phyloP scores from a whole-genome alignment of 2,113 vertebrate genomes.

The Triplophysa tibetana region DNA sequence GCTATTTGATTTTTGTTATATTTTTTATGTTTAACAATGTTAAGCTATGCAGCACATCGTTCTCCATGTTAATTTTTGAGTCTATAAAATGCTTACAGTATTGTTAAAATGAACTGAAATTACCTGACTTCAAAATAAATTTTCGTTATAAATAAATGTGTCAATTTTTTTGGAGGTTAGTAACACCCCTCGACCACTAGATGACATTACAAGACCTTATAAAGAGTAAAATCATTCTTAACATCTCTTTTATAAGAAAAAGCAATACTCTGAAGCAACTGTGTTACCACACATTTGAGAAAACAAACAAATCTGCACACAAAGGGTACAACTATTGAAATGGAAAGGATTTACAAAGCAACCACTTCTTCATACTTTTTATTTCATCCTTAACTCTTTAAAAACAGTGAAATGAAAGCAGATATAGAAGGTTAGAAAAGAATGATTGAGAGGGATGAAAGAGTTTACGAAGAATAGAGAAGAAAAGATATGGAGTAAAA shows the following conservation, averaged over 20 bases:
- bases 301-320: background rate
- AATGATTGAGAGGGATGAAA: slow-evolving; percentile 1
- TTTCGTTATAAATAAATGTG: too few species aligned
- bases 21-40: too few species aligned
- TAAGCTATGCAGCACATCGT: background rate
- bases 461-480: background rate
- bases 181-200: slow-evolving; percentile 22
- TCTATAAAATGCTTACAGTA: background rate
- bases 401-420: slow-evolving; percentile 67
- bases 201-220: slow-evolving; percentile 31
- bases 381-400: background rate
- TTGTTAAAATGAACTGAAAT: too few species aligned
- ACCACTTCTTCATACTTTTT: background rate
- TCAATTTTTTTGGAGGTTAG: background rate
- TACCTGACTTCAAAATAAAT: too few species aligned
- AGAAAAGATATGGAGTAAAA: slow-evolving; percentile 32
- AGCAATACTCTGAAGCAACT: background rate
- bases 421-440: slow-evolving; percentile 17
- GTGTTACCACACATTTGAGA: background rate
- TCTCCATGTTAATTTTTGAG: background rate
- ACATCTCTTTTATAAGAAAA: background rate
- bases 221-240: background rate
- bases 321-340: too few species aligned
- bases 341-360: background rate
- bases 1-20: too few species aligned